Conservation (phyloP, 2,797 vertebrate species). For the Ceryle rudis region DNA sequence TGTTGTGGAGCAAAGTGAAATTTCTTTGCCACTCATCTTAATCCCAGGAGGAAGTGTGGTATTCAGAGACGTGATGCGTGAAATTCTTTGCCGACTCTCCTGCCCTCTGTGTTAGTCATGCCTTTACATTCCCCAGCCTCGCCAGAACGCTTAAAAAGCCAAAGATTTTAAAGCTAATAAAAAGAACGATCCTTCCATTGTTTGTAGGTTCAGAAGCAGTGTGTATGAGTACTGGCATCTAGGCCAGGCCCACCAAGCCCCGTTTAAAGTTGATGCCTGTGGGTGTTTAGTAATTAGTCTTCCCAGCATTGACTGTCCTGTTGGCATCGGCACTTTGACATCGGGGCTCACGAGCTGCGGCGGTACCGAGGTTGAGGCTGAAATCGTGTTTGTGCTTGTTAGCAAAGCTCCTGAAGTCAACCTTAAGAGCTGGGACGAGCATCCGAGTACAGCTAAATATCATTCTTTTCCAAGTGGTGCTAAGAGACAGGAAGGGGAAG, state of each 20-base stretch:
- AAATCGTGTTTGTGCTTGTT: background rate
- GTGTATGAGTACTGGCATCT: background rate
- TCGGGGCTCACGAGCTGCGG: background rate
- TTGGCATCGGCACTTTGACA: background rate
- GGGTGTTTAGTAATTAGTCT: background rate
- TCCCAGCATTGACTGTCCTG: background rate
- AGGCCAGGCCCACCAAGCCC: background rate
- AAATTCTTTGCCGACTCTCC: slow-evolving; percentile 42
- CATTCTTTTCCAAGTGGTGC: background rate
- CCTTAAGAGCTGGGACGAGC: background rate
- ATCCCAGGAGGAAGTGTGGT: slow-evolving; percentile 16
- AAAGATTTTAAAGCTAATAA: background rate
- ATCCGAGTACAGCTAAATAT: background rate
- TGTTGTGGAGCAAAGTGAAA: slow-evolving; percentile 22
- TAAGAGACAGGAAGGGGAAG: background rate
- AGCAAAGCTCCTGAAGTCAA: background rate
- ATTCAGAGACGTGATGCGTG: background rate
- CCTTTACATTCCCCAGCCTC: background rate
- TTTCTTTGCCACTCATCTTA: slow-evolving; percentile 12
- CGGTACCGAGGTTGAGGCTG: background rate
- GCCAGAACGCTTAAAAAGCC: background rate
- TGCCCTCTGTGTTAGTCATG: slow-evolving; percentile 14
- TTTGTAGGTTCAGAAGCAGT: background rate
- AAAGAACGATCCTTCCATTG: background rate
- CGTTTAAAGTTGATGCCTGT: background rate